Evolutionary conservation across 2,888 invertebrate genomes (phyloP), one percentile per base, ranked within the genome.

Genomic region (Heteropelma amictum): DNA sequence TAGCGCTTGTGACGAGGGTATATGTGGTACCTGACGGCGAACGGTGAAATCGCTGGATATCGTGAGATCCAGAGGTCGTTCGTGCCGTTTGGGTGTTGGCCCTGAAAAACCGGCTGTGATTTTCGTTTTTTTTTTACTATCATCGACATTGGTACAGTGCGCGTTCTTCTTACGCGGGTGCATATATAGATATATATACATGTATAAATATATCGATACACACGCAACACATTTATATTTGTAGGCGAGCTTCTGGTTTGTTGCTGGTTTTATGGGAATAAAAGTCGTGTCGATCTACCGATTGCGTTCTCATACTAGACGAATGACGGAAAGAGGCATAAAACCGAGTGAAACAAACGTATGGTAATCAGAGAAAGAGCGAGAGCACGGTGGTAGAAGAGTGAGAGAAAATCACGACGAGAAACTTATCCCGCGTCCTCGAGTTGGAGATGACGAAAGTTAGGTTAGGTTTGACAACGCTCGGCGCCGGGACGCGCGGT

Each of bases 41-140:
- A 49, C 70, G 71, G 65, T 63, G 72, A 49, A 30, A 51, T 56
- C 21, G 33, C 60, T 58, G 51, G 38, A 42, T 45, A 28, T 30
- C 60, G 45, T 58, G 45, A 38, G 61, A 75, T 75, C 56, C 75
- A 76, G 75, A 76, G 68, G 72, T 76, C 68, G 71, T 72, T 72
- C 58, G 35, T 63, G 51, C 67, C 30, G 51, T 63, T 76, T 76
- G 75, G 75, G 75, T 76, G 75, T 76, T 76, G 75, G 75, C 75
- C 75, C 71, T 76, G 72, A 76, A 72, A 56, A 76, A 76, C 75
- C 75, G 72, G 75, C 72, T 67, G 69, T 45, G 63, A 45, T 54
- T 56, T 56, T 40, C 47, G 58, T 65, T 23, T 54, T 26, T n/a
- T 12, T 17, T 35, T 35, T 35, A 14, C 3, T 14, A 23, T 19